phyloP scores from a whole-genome alignment of 1,140 invertebrate genomes.

The Drosophila pachea region DNA sequence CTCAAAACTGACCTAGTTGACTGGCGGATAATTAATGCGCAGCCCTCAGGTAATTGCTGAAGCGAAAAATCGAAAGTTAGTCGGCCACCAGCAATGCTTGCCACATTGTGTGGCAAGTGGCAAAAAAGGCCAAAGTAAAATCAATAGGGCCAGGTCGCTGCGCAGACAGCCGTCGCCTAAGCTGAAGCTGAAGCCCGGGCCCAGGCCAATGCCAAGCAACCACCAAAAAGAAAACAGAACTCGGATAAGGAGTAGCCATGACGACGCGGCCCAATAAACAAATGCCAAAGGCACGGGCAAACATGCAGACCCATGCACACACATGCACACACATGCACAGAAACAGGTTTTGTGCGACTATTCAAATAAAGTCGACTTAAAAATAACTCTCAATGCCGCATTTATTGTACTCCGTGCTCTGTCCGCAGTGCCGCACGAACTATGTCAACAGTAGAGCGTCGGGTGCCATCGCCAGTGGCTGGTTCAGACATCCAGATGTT shows the following conservation, averaged over 20 bases:
- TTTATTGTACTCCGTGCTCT: conserved; percentile 42
- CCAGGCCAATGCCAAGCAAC: conserved; percentile 72
- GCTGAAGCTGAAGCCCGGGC: not conserved
- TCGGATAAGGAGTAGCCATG: conserved; percentile 58
- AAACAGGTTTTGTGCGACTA: conserved; percentile 43
- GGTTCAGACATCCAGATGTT: conserved; percentile 47
- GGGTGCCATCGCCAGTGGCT: conserved; percentile 41
- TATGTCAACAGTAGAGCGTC: conserved; percentile 62
- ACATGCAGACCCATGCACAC: no score
- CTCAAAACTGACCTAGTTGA: conserved; percentile 60
- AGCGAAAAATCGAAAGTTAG: conserved; percentile 72
- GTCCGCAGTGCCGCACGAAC: conserved; percentile 36
- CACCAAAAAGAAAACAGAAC: conserved; percentile 38
- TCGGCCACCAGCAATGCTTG: conserved; percentile 44
- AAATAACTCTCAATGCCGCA: conserved; percentile 66
- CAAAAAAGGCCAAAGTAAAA: conserved; percentile 47
- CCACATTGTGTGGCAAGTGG: conserved; percentile 41
- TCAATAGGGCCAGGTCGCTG: conserved; percentile 49
- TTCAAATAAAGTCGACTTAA: conserved; percentile 64
- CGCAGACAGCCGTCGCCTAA: not conserved
- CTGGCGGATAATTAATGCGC: conserved; percentile 59
- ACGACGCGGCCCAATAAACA: conserved; percentile 66
- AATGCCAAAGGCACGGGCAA: conserved; percentile 35
- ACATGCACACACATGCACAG: conserved; percentile 17
- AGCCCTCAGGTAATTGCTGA: conserved; percentile 47